Evolutionary conservation across 1,140 invertebrate genomes (phyloP), one percentile per base, ranked within the genome.

Genomic region (Cryptotermes secundus): DNA sequence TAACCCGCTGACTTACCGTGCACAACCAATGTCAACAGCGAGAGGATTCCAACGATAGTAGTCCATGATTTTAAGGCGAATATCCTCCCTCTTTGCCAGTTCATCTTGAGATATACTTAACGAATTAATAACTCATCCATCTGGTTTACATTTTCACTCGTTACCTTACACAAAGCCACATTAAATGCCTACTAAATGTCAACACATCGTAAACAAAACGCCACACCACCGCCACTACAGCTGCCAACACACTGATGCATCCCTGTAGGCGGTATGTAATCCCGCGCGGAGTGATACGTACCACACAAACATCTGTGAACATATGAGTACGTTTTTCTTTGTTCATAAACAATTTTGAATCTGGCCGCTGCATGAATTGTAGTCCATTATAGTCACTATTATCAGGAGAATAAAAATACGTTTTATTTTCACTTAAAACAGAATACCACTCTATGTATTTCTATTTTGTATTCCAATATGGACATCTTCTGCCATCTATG

Each of bases 191-290:
- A 72, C 26, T 31, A 72, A 3, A 72, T 31, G 59, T 72, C 59
- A 72, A 72, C 59, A 72, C 59, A 31, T 72, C n/a, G 59, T 72
- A 72, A n/a, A 31, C 59, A 3, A 72, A 49, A n/a, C 59, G 26
- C 26, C 26, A 31, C 59, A 9, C 3, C 26, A 10, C 59, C n/a
- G 31, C 59, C n/a, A 72, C 59, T 72, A 72, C 59, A 72, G 59
- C 59, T 72, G 59, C 59, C 59, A 31, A 31, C 59, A 31, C n/a
- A 72, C 59, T 72, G 59, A 72, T 72, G 59, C 59, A 72, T 72
- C 59, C 26, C 59, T 72, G 59, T 72, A 72, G 59, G 59, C 59
- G n/a, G 59, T 31, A 72, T 72, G 59, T 72, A 72, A n/a, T 72
- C 59, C 26, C 26, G 59, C 59, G 59, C 59, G 59, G 59, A 72